Base-by-base conservation (phyloP, 2,113 vertebrate genomes). In the Scortum barcoo region DNA sequence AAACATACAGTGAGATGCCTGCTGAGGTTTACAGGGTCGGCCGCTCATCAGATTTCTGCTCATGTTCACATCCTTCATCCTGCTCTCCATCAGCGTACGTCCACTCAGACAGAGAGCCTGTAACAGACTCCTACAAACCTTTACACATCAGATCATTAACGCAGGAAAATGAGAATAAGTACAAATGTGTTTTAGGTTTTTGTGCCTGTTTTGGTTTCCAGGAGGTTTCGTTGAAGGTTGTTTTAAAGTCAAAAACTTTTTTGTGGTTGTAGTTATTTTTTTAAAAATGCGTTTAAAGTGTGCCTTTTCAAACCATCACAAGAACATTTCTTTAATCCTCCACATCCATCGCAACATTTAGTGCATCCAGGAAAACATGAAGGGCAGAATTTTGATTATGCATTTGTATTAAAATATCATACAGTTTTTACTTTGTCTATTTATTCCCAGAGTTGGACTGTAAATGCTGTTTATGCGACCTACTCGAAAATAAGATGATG, bases 1-100 rank as follows among this genome's bases (percentile, higher is more conserved):
- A 72, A 90, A 89, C 87, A 86, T 16, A 5, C 54, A 48, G 42
- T 1, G 33, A 42, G 62, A 62, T 13, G 28, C 17, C 38, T 14
- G 48, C 62, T 2, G 74, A 83, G 75, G 44, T 58, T 44, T 12
- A 26, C 44, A 2, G 60, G 85, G 76, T 69, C 74, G 20, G 44
- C 28, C 0, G 2, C 28, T 67, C 69, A 3, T 3, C 33, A 7
- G 60, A 17, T 8, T 8, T 24, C 54, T 20, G 65, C 65, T 76
- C 14, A 8, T 20, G 40, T 14, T 57, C 83, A 30, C 58, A 20
- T 26, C 33, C 19, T 20, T 40, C n/a, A 22, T n/a, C 19, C 62
- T 13, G n/a, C 53, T 65, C 24, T 10, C 17, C 28, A 38, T 36
- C 36, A 44, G 22, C 8, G 67, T 4, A 1, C 1, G 16, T 33